Percentiles rank a stretch among this genome's conserved stretches.
Conservation (phyloP, 2,113 vertebrate genomes). For the Nerophis lumbriciformis region DNA sequence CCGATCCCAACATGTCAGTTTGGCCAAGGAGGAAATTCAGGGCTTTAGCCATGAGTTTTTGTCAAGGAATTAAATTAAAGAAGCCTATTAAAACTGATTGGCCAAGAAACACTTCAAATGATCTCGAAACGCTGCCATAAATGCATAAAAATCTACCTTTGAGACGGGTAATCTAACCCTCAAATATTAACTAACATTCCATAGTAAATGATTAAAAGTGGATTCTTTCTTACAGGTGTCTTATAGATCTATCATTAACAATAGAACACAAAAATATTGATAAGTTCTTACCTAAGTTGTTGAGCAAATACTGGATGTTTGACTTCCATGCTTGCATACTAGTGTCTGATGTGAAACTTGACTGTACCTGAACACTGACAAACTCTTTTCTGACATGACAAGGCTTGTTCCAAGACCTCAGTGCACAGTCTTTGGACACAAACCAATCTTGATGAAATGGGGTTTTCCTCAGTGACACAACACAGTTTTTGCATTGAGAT, state of each 20-base stretch:
- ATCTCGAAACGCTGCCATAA: constrained; percentile 16
- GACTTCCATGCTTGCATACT: constrained; percentile 36
- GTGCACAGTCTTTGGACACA: constrained; percentile 25
- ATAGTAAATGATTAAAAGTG: constrained; percentile 2
- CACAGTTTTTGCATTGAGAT: background rate
- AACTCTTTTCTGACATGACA: constrained; percentile 50
- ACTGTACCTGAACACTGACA: constrained; percentile 45
- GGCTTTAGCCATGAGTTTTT: constrained; percentile 40
- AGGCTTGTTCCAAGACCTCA: constrained; percentile 54
- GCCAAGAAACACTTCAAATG: constrained; percentile 34
- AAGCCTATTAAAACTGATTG: constrained; percentile 43
- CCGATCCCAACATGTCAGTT: constrained; percentile 74
- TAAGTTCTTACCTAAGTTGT: constrained; percentile 48
- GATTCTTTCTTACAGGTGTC: background rate
- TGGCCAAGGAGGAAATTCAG: constrained; percentile 53
- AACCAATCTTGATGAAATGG: background rate
- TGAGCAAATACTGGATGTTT: constrained; percentile 28
- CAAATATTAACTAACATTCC: background rate
- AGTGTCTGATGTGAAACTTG: constrained; percentile 48
- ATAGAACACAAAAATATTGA: constrained; percentile 8
- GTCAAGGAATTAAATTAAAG: constrained; percentile 48
- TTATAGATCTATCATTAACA: background rate
- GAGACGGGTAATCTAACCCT: constrained; percentile 9
- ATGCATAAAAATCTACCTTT: constrained; percentile 9
- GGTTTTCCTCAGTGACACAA: constrained; percentile 6